Conservation (phyloP, 1,140 invertebrate genomes). For the Thaumetopoea pityocampa region DNA sequence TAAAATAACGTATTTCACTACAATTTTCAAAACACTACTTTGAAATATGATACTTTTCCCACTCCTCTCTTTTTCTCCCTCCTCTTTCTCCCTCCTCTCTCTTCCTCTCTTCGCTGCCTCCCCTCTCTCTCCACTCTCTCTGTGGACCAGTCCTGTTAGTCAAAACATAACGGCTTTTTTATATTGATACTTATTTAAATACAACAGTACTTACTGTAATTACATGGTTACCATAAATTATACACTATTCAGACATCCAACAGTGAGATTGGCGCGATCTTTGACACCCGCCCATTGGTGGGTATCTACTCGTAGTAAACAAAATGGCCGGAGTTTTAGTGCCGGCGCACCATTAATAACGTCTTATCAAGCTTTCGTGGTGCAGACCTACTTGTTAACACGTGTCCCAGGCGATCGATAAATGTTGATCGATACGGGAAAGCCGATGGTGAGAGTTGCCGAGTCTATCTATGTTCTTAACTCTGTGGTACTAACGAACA, state of each 20-base stretch:
- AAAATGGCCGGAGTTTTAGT: slow-evolving; percentile 13
- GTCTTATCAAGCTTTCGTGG: slow-evolving; percentile 22
- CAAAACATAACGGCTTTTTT: too few relatives aligned
- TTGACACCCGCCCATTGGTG: not conserved
- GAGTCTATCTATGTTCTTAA: not conserved
- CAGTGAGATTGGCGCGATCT: not conserved
- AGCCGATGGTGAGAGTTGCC: slow-evolving; percentile 7
- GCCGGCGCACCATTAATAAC: slow-evolving; percentile 26
- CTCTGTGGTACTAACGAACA: not conserved
- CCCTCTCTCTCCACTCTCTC: too few relatives aligned
- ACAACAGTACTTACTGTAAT: too few relatives aligned
- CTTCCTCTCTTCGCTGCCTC: too few relatives aligned
- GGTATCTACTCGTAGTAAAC: slow-evolving; percentile 21
- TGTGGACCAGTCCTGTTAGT: too few relatives aligned
- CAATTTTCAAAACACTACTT: too few relatives aligned
- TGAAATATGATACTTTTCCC: too few relatives aligned
- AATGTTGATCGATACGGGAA: slow-evolving; percentile 22
- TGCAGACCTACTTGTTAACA: slow-evolving; percentile 33
- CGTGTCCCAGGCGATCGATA: slow-evolving; percentile 23
- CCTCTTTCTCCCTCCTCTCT: too few relatives aligned
- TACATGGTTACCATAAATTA: slow-evolving; percentile 1
- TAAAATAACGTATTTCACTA: too few relatives aligned
- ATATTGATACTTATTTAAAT: too few relatives aligned
- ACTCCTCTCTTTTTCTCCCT: too few relatives aligned
- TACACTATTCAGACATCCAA: slow-evolving; percentile 1